A percentile compares a stretch with the other conserved stretches of the same genome.
Conservation (phyloP, 2,888 invertebrate species). For the Nudaria mundana region DNA sequence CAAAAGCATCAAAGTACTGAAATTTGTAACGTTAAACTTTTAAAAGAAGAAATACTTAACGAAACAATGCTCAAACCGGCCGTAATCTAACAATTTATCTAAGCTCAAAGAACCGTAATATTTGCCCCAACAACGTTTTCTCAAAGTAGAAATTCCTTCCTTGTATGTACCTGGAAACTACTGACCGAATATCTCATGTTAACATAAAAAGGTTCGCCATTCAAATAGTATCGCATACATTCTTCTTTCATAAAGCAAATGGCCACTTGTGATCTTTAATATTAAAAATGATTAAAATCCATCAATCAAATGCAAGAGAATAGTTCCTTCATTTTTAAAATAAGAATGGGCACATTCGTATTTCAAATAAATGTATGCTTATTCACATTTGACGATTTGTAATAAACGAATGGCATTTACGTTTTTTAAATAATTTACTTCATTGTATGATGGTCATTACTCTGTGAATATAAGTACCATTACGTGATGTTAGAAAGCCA, state of each 20-base stretch:
- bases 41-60: background rate
- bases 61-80: constrained; percentile 6
- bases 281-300: background rate
- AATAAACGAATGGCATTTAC: background rate
- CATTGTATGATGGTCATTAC: no score
- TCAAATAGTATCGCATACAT: no score
- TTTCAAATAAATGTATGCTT: background rate
- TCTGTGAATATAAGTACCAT: no score
- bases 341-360: background rate
- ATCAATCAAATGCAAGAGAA: background rate
- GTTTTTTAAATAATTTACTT: no score
- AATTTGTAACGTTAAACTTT: background rate
- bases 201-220: constrained; percentile 46
- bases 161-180: constrained; percentile 41
- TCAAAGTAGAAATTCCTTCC: constrained; percentile 62
- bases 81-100: constrained; percentile 19
- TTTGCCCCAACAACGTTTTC: constrained; percentile 44
- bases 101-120: constrained; percentile 38
- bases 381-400: background rate
- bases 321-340: background rate
- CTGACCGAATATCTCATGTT: constrained; percentile 50
- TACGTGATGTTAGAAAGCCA: no score
- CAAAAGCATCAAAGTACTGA: background rate
- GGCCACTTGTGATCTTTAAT: constrained; percentile 3
- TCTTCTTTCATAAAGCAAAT: constrained; percentile 15